These are phyloP conservation scores for Nephrocerus scutellatus DNA, from an alignment of 2,888 invertebrate genomes.

Conservation along the genomic window DNA sequence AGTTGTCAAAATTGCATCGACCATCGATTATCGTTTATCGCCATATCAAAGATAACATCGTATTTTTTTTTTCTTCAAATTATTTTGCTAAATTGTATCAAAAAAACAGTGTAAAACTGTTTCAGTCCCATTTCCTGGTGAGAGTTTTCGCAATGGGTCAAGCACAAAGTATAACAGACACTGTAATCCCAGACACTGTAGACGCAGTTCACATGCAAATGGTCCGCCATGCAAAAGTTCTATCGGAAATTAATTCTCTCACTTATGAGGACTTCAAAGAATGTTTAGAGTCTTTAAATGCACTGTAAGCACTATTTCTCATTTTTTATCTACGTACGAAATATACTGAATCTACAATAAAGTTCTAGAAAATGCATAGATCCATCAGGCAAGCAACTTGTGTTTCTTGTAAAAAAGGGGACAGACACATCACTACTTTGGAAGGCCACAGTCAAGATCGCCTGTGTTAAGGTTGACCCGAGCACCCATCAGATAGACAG, in stretches of 20 bases:
- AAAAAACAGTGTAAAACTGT: not conserved
- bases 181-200: constrained; percentile 31
- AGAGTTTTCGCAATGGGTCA: constrained; percentile 30
- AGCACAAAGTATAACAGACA: constrained; percentile 30
- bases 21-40: too few relatives aligned
- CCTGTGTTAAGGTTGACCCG: constrained; percentile 56
- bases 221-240: constrained; percentile 42
- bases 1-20: too few relatives aligned
- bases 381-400: constrained; percentile 55
- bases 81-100: not conserved
- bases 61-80: too few relatives aligned
- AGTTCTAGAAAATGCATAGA: constrained; percentile 58
- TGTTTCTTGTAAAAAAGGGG: constrained; percentile 60
- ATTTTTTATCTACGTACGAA: not conserved
- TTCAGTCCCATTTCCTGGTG: not conserved
- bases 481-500: constrained; percentile 52
- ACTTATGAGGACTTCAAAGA: constrained; percentile 56
- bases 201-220: constrained; percentile 34
- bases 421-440: constrained; percentile 59
- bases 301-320: constrained; percentile 49
- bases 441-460: constrained; percentile 63
- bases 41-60: too few relatives aligned
- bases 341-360: constrained; percentile 2
- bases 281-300: constrained; percentile 55
- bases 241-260: constrained; percentile 47